phyloP scores from a whole-genome alignment of 1,140 invertebrate genomes.

The Zophobas atratus region DNA sequence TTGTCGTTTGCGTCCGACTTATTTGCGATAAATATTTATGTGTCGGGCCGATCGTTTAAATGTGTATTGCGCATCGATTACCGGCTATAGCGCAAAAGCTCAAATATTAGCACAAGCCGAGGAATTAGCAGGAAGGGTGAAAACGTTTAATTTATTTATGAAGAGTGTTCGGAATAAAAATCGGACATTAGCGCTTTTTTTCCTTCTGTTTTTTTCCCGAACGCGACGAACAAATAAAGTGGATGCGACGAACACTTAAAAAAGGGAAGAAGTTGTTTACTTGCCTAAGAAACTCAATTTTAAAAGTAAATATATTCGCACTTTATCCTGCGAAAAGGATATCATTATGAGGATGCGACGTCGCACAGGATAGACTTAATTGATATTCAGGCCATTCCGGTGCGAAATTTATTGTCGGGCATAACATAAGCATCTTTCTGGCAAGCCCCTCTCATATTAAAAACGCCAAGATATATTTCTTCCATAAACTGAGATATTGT shows the following conservation, averaged over 20 bases:
- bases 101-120: constrained; percentile 24
- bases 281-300: constrained; percentile 7
- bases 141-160: constrained; percentile 18
- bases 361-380: not conserved
- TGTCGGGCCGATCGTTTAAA: not conserved
- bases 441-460: not conserved
- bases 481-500: no score
- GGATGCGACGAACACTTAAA: not conserved
- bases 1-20: constrained; percentile 21
- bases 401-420: not conserved
- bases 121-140: constrained; percentile 19
- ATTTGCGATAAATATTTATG: constrained; percentile 39
- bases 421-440: not conserved
- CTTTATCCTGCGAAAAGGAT: constrained; percentile 1
- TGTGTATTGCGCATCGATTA: constrained; percentile 8
- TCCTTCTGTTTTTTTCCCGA: not conserved
- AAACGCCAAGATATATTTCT: not conserved
- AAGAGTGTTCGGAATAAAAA: constrained; percentile 29
- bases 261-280: not conserved
- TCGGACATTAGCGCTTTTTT: constrained; percentile 15
- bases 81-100: constrained; percentile 8
- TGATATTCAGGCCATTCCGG: constrained; percentile 5
- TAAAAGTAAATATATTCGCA: constrained; percentile 2
- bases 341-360: constrained; percentile 7
- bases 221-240: not conserved